Evolutionary conservation across 2,113 vertebrate genomes (phyloP).

Genomic region (Syngnathus floridae): DNA sequence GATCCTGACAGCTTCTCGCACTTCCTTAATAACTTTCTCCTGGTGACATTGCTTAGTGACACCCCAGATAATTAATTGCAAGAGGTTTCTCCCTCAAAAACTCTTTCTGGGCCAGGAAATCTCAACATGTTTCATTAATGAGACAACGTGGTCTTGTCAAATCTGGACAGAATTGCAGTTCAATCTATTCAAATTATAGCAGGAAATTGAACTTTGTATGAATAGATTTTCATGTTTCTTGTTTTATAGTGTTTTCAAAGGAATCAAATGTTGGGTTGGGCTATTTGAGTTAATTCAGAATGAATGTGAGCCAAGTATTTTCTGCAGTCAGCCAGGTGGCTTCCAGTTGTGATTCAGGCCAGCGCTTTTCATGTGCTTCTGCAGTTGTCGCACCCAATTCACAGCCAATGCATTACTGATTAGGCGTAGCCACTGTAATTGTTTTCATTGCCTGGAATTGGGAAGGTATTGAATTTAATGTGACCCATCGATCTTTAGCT

Average conservation of each 20-base stretch:
- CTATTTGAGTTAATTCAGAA: background rate
- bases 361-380: background rate
- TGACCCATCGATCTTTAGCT: constrained; percentile 60
- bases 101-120: constrained; percentile 14
- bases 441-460: constrained; percentile 56
- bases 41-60: constrained; percentile 20
- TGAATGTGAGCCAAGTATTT: background rate
- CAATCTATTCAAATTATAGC: constrained; percentile 26
- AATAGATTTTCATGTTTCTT: constrained; percentile 4
- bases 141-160: background rate
- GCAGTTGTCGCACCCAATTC: constrained; percentile 26
- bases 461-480: constrained; percentile 52
- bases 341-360: background rate
- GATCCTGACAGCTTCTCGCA: constrained; percentile 37
- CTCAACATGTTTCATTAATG: constrained; percentile 5
- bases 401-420: constrained; percentile 49
- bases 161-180: constrained; percentile 4
- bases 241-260: background rate
- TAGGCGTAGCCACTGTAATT: constrained; percentile 54
- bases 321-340: background rate
- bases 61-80: constrained; percentile 26
- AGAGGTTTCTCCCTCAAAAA: constrained; percentile 6
- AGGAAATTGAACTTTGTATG: constrained; percentile 20
- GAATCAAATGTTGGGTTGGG: background rate
- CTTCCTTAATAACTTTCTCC: constrained; percentile 19